Evolutionary conservation across 2,888 invertebrate species (phyloP), one percentile per base, ranked within the genome.

Genomic region (Formica aserva): DNA sequence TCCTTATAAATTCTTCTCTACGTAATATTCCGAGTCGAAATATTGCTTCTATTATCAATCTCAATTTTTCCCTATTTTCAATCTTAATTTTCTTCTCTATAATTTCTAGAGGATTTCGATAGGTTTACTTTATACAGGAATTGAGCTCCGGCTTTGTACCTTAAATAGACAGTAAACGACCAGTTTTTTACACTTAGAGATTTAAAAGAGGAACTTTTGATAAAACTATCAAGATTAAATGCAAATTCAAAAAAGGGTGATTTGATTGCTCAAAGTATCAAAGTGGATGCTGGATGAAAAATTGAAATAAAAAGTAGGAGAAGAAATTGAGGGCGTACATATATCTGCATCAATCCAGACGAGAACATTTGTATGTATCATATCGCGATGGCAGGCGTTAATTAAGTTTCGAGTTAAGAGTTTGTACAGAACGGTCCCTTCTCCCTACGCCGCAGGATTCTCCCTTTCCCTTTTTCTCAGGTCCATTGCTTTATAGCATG

Each of bases 381-480:
- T 91, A 90, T 89, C 87, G 89, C 87, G 85, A 91, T 90, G 93
- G 92, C 92, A 91, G 92, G 92, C 92, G 92, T 93, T 93, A 93
- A 93, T 93, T 93, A 93, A 93, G 92, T 93, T 92, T 88, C 91
- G 77, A 78, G 92, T 91, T 91, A 91, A 92, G 92, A 93, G 93
- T 92, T 92, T 91, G 91, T 48, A 45, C 71, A 55, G 32, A 78
- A 57, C 29, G 60, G 18, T 52, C 41, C 69, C 38, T 65, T 85
- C 89, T 66, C 26, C 66, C n/a, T 52, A 8, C n/a, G 60, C 76
- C 48, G 62, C 52, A 35, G 66, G 67, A 76, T 77, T 77, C 62
- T 80, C 83, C 55, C 69, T 62, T 84, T 67, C 75, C 75, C 75
- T 62, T 57, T 82, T 74, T 74, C 72, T 66, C 52, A 52, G 71